Conservation (phyloP, 1,140 invertebrate species). For the Atta texana region DNA sequence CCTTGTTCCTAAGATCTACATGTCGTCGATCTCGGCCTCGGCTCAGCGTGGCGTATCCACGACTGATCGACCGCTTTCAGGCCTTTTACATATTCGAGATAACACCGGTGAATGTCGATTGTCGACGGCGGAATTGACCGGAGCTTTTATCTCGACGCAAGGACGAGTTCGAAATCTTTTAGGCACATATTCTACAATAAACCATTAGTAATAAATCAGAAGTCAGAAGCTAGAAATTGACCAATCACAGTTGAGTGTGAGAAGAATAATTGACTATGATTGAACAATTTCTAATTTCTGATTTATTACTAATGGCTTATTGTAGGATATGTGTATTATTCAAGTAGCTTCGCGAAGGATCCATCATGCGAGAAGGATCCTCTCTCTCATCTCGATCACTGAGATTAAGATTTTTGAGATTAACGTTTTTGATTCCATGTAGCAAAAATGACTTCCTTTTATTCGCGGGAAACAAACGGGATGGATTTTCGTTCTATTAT, state of each 20-base stretch:
- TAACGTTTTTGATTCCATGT: background rate
- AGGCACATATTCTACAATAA: too few relatives aligned
- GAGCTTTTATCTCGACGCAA: background rate
- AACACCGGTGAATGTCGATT: background rate
- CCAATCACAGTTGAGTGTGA: too few relatives aligned
- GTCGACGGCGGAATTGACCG: background rate
- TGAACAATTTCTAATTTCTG: too few relatives aligned
- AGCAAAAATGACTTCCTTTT: background rate
- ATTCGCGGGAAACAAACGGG: background rate
- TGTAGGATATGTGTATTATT: too few relatives aligned
- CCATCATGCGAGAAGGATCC: background rate
- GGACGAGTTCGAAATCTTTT: background rate
- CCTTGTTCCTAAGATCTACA: slow-evolving; percentile 75
- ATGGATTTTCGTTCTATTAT: background rate
- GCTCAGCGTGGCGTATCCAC: slow-evolving; percentile 34
- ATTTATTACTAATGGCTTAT: too few relatives aligned
- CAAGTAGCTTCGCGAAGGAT: background rate
- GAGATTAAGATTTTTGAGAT: background rate
- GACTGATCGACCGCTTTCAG: slow-evolving; percentile 47
- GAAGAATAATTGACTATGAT: too few relatives aligned
- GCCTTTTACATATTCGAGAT: slow-evolving; percentile 5
- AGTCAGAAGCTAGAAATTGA: too few relatives aligned
- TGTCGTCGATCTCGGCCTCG: slow-evolving; percentile 59
- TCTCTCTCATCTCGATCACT: background rate
- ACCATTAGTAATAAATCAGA: too few relatives aligned